Conservation (phyloP, 2,797 vertebrate species). For the Acrossocheilus wenchowensis region DNA sequence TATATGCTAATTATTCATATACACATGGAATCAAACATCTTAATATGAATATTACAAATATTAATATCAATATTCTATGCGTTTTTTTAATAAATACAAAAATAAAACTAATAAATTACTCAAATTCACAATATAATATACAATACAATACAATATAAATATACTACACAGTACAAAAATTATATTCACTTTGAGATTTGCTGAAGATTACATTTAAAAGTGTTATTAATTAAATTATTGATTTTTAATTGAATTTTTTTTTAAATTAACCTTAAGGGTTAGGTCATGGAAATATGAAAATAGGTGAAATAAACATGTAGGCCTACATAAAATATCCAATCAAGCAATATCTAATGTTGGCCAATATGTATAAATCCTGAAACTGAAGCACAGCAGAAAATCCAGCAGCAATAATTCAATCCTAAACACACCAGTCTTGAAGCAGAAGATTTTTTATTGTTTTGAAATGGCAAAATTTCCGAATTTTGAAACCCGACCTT, state of each 20-base stretch:
- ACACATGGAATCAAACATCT: not conserved
- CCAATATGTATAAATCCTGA: not conserved
- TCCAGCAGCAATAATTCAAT: not conserved
- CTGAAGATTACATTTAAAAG: too few relatives aligned
- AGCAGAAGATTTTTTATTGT: not conserved
- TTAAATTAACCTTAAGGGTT: too few relatives aligned
- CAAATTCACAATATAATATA: not conserved
- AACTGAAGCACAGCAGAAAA: not conserved
- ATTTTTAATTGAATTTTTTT: not conserved
- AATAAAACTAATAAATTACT: not conserved
- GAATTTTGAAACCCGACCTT: not conserved
- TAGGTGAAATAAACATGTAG: not conserved
- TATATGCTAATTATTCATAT: not conserved
- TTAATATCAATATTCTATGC: not conserved
- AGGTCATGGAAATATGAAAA: not conserved
- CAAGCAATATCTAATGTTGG: not conserved
- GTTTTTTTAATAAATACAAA: not conserved
- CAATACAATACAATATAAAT: not conserved
- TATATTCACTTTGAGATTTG: not conserved
- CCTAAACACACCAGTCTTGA: not conserved
- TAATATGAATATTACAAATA: not conserved
- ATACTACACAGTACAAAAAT: not conserved
- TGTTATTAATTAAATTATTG: not conserved
- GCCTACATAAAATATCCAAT: not conserved
- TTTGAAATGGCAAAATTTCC: not conserved